Conservation (phyloP, 1,140 invertebrate species). For the Megalopta genalis region DNA sequence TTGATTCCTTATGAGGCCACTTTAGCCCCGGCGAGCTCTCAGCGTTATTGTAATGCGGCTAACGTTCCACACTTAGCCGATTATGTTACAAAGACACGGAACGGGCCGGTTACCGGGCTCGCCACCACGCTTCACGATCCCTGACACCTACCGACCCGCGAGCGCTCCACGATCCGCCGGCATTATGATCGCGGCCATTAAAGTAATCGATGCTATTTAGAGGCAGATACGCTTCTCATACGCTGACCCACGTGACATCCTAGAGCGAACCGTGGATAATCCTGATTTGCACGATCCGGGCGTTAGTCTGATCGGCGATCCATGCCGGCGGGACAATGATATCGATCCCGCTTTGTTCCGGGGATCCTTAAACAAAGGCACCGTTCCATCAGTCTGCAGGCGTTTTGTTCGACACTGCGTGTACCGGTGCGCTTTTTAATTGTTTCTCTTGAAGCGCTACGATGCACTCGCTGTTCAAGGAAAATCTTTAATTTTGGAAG, state of each 20-base stretch:
- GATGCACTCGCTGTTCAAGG: no score
- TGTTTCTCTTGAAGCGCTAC: no score
- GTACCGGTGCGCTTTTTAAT: no score
- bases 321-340: not conserved
- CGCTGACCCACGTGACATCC: constrained; percentile 53
- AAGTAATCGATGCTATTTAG: constrained; percentile 58
- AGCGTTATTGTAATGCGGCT: constrained; percentile 68
- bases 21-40: constrained; percentile 1
- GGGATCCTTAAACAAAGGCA: no score
- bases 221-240: constrained; percentile 60
- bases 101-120: constrained; percentile 20
- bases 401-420: no score
- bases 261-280: constrained; percentile 31
- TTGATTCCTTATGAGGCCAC: constrained; percentile 48
- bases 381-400: no score
- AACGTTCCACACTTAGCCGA: constrained; percentile 30
- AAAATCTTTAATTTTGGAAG: no score
- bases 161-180: constrained; percentile 41
- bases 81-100: constrained; percentile 60
- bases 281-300: constrained; percentile 15
- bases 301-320: not conserved
- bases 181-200: constrained; percentile 59
- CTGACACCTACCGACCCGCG: constrained; percentile 60
- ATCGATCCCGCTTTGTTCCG: not conserved
- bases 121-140: constrained; percentile 55